A percentile compares a stretch with the other conserved stretches of the same genome.
phyloP scores from a whole-genome alignment of 2,113 vertebrate species.

The Sakesphorus luctuosus region DNA sequence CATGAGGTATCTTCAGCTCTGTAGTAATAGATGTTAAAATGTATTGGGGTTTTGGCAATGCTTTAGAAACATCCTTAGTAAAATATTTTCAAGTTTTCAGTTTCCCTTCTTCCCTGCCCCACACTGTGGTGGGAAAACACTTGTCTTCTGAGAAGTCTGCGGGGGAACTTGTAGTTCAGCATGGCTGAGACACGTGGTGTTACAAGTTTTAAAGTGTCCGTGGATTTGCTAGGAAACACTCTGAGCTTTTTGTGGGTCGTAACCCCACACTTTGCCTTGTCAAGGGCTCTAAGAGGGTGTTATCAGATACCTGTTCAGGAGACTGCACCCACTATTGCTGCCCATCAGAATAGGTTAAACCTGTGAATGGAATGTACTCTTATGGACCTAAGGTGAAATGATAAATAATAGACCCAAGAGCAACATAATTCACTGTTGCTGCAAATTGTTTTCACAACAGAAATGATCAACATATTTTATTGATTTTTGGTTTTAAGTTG shows the following conservation, averaged over 20 bases:
- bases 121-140: background rate
- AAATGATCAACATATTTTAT: background rate
- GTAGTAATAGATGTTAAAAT: background rate
- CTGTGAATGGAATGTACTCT: rapidly evolving
- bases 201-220: background rate
- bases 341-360: background rate
- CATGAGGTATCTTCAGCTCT: background rate
- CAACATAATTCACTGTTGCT: background rate
- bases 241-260: background rate
- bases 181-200: background rate
- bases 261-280: background rate
- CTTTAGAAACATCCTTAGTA: background rate
- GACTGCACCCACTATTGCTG: rapidly evolving
- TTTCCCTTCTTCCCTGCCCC: background rate
- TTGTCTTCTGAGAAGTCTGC: background rate
- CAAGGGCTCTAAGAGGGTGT: background rate
- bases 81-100: background rate
- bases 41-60: background rate
- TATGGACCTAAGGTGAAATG: background rate
- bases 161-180: background rate
- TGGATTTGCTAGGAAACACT: background rate
- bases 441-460: background rate
- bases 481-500: background rate
- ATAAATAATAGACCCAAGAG: background rate
- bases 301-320: background rate